Percentiles rank a stretch among this genome's conserved stretches.
These are phyloP conservation scores for Lophotriccus pileatus DNA, from an alignment of 2,797 vertebrate genomes.

Conservation along the genomic window DNA sequence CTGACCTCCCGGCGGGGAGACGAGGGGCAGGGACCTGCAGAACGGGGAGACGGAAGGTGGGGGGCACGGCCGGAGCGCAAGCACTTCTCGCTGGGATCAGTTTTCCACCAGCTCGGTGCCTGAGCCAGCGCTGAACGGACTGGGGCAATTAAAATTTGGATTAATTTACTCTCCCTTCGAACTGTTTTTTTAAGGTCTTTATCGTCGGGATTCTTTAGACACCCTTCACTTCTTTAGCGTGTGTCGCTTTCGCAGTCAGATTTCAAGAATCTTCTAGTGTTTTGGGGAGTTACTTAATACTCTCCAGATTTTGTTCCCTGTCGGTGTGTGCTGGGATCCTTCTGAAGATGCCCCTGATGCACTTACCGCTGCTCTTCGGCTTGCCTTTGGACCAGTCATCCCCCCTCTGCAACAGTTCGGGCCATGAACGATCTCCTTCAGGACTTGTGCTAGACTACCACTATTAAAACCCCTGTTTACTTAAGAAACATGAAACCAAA, in stretches of 20 bases:
- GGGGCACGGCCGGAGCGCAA: not conserved
- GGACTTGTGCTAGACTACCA: not conserved
- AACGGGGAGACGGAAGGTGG: not conserved
- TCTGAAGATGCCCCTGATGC: not conserved
- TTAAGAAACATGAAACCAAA: conserved; percentile 18
- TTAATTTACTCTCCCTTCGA: not conserved
- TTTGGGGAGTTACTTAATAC: not conserved
- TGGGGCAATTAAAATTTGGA: not conserved
- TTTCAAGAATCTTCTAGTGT: not conserved
- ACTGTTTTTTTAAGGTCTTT: not conserved
- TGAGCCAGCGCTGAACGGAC: not conserved
- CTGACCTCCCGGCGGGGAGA: not conserved
- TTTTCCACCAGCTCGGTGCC: not conserved
- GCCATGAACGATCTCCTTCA: not conserved
- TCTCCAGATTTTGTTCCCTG: not conserved
- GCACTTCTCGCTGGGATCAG: not conserved
- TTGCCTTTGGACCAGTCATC: not conserved
- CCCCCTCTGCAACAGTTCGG: not conserved
- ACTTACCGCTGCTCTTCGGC: not conserved
- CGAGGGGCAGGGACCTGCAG: not conserved
- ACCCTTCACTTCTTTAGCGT: not conserved
- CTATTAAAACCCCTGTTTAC: not conserved
- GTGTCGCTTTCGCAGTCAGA: not conserved
- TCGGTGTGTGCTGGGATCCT: not conserved
- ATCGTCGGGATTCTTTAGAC: not conserved